Evolutionary conservation across 2,888 invertebrate species (phyloP), one percentile per base, ranked within the genome.

Genomic region (Thera britannica): DNA sequence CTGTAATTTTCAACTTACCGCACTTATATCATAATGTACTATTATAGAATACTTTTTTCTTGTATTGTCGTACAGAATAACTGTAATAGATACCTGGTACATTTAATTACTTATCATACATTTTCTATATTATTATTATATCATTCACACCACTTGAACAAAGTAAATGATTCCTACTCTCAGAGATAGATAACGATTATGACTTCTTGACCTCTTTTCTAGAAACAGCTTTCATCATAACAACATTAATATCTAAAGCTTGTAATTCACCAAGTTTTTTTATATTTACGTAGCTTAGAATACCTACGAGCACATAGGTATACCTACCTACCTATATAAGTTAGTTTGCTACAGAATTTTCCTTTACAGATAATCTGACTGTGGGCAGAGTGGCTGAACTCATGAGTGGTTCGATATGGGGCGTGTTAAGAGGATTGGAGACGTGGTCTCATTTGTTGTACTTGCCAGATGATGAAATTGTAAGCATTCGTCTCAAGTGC

Each of bases 361-460:
- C 3, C 8, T 52, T 52, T 34, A 23, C 79, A 92, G 92, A 92
- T 73, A 82, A 79, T 54, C 80, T 92, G 7, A 83, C 77, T 0
- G 75, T 90, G 0, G 73, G 80, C 0, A 23, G 70, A 1, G 73
- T 65, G 0, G 76, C 85, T 0, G 75, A 41, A 34, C 71, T 92
- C 5, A 75, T 57, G 3, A 87, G 89, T 69, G 56, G 72, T 23
- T 95, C 96, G 2, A 91, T 97, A 74, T 98, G 98, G 98, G 98
- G 98, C 48, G 94, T 96, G 60, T 84, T 98, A 52, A 94, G 98
- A 78, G 98, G 97, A 0, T 90, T 99, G 74, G 98, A 98, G 88
- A 96, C 97, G 0, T 97, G 98, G 84, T 95, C 96, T 2, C 98
- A 98, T 80, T 88, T 98, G 11, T 87, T 97, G 46, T 90, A 90